Evolutionary conservation across 2,888 invertebrate genomes (phyloP), one percentile per base, ranked within the genome.

Genomic region (Cataglyphis rosenhaueri): DNA sequence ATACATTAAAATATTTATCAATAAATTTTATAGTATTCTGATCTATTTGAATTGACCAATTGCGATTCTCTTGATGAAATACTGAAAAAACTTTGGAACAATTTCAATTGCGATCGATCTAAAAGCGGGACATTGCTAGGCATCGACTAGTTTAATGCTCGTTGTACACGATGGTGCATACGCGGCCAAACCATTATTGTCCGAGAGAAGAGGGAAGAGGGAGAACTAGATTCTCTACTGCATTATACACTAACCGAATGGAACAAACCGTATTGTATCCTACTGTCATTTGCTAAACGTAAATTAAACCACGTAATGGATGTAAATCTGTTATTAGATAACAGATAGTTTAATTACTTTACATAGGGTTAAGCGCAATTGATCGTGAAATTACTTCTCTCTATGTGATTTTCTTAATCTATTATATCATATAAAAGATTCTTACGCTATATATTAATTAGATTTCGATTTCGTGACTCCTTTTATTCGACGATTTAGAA

Each of bases 21-120:
- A 38, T 0, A 55, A 65, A 65, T 35, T 64, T 38, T 38, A 55
- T 32, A 68, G 15, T 35, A 1, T 29, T 18, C 12, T 15, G 21
- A 41, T 8, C 29, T 59, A 21, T 59, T 21, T 21, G 44, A 32
- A 4, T 10, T 44, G 59, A 66, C n/a, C 10, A 32, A 55, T 29
- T 21, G 66, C 21, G 32, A 59, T 21, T 32, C 21, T 85, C 41
- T 25, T 35, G 3, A 6, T 10, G n/a, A 21, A 57, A 76, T 73
- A 64, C 73, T 75, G 90, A 89, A 90, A 92, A 85, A 90, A 15
- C 12, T 44, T 4, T 89, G 87, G 84, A 92, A 93, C 92, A 59
- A 91, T 93, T 93, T 93, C 93, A 93, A 93, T 93, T 93, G 92
- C 92, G 89, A 92, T 87, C 88, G 83, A 86, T 48, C 75, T 64